Conservation (phyloP, 2,888 invertebrate genomes). For the Mechanitis messenoides region DNA sequence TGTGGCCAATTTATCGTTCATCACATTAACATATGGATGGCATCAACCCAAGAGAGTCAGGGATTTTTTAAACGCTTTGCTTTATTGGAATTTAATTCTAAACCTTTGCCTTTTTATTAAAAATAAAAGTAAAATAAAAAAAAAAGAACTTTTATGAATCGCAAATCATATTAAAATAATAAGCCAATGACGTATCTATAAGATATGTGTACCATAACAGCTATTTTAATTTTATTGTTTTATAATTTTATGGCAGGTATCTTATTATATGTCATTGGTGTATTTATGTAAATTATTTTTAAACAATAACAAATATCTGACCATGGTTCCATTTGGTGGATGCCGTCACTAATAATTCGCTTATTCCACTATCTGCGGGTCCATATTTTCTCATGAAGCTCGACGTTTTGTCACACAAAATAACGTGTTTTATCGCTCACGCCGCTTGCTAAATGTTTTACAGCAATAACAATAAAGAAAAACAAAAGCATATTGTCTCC, state of each 20-base stretch:
- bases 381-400: slow-evolving; percentile 75
- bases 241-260: too few species aligned
- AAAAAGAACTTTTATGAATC: too few species aligned
- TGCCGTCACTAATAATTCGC: slow-evolving; percentile 63
- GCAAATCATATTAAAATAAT: too few species aligned
- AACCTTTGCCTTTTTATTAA: too few species aligned
- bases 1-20: slow-evolving; percentile 72
- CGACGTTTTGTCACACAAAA: slow-evolving; percentile 76
- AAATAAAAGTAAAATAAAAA: too few species aligned
- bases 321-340: slow-evolving; percentile 23
- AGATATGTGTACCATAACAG: too few species aligned
- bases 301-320: slow-evolving; percentile 8
- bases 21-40: slow-evolving; percentile 69
- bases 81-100: too few species aligned
- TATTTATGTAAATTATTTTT: background rate
- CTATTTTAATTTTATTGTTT: too few species aligned
- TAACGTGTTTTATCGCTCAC: slow-evolving; percentile 69
- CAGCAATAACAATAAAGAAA: slow-evolving; percentile 75
- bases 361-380: slow-evolving; percentile 74
- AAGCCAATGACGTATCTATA: too few species aligned
- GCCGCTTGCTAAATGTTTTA: slow-evolving; percentile 71
- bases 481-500: slow-evolving; percentile 71
- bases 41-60: slow-evolving; percentile 29
- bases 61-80: too few species aligned
- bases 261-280: too few species aligned